phyloP scores from a whole-genome alignment of 2,113 vertebrate species.

The Pterocles gutturalis region DNA sequence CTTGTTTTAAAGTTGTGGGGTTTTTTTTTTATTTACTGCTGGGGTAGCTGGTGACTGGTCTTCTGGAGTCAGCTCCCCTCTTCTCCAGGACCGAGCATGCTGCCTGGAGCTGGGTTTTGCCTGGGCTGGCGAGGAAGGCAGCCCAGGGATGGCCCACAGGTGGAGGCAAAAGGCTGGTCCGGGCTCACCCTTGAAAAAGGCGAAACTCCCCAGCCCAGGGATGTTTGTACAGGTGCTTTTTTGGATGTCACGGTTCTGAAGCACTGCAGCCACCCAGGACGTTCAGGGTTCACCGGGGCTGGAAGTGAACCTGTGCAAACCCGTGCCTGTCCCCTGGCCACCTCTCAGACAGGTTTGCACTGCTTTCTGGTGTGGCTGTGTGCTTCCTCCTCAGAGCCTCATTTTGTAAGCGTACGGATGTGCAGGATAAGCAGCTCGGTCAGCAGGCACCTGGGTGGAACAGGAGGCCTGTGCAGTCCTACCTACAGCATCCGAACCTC shows the following conservation, averaged over 20 bases:
- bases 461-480: neutral
- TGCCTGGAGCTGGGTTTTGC: neutral
- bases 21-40: neutral
- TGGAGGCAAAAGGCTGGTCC: neutral
- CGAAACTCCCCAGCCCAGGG: neutral
- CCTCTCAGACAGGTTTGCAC: neutral
- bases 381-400: neutral
- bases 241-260: neutral
- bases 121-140: neutral
- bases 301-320: neutral
- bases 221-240: neutral
- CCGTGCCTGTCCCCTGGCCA: fast-evolving
- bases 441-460: neutral
- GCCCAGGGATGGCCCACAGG: neutral
- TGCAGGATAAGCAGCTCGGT: neutral
- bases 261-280: neutral
- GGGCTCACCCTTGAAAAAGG: neutral
- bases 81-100: fast-evolving
- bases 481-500: neutral
- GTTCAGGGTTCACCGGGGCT: neutral
- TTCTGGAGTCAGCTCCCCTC: neutral
- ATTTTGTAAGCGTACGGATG: neutral
- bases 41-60: neutral
- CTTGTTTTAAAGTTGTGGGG: neutral
- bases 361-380: neutral